These are phyloP conservation scores for Oceanodroma tethys DNA, from an alignment of 2,113 vertebrate genomes.

Conservation along the genomic window DNA sequence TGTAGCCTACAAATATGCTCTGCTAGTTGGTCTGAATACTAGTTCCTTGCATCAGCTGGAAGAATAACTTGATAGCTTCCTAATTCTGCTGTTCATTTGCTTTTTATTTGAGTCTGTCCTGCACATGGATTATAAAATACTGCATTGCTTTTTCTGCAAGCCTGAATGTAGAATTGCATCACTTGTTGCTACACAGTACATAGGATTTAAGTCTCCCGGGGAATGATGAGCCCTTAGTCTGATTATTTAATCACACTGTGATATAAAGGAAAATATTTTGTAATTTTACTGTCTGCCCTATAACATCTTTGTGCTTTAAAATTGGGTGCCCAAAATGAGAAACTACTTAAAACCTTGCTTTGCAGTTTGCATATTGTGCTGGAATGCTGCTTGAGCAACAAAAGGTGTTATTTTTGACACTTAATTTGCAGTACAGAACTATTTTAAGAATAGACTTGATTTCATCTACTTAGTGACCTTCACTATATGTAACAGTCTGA, in stretches of 20 bases:
- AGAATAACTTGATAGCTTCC: not conserved
- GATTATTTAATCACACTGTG: not conserved
- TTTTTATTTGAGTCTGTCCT: not conserved
- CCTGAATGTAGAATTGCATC: not conserved
- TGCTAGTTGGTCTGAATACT: not conserved
- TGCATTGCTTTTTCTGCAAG: not conserved
- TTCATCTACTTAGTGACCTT: not conserved
- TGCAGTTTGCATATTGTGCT: not conserved
- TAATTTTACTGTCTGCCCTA: not conserved
- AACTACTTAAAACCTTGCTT: not conserved
- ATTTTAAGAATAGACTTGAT: not conserved
- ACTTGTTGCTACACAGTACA: not conserved
- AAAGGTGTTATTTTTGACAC: not conserved
- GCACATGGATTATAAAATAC: not conserved
- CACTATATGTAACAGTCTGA: not conserved
- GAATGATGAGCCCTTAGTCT: not conserved
- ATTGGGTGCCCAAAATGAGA: not conserved
- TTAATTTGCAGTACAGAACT: not conserved
- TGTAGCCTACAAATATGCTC: not conserved
- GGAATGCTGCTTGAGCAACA: not conserved
- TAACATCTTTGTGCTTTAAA: not conserved
- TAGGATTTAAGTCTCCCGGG: not conserved
- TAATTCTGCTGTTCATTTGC: not conserved
- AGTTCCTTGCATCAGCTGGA: not conserved
- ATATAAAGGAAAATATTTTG: not conserved